phyloP scores from a whole-genome alignment of 2,113 vertebrate species.

The Leucopsar rothschildi region DNA sequence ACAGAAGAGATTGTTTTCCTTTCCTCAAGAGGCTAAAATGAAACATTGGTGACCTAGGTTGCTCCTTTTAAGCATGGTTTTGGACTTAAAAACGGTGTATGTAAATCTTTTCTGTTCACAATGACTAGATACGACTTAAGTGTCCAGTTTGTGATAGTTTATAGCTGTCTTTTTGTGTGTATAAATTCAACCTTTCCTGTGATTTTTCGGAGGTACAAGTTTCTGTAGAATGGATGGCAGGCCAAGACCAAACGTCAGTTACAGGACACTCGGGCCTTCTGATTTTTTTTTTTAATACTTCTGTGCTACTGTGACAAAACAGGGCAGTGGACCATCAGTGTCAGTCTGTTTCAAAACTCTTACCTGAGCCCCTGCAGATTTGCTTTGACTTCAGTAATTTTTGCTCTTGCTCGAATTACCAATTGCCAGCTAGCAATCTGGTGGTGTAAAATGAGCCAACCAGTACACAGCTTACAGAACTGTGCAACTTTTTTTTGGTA shows the following conservation, averaged over 20 bases:
- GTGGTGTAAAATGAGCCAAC: neutral
- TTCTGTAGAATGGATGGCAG: accelerated
- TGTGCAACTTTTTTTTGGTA: neutral
- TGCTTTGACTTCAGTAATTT: neutral
- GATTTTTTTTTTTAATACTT: neutral
- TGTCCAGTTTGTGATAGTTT: neutral
- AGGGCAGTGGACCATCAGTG: neutral
- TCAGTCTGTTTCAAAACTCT: neutral
- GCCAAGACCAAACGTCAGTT: neutral
- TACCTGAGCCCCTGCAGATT: neutral
- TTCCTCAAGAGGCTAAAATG: neutral
- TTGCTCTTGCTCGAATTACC: neutral
- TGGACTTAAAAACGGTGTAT: neutral
- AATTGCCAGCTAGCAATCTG: neutral
- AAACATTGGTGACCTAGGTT: neutral
- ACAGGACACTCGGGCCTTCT: neutral
- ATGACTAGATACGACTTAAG: neutral
- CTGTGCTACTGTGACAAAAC: neutral
- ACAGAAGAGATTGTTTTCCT: neutral
- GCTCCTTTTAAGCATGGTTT: neutral
- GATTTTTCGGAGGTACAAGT: neutral
- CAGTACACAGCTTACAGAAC: neutral
- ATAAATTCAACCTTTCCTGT: neutral
- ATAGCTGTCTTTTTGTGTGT: neutral
- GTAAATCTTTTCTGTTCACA: neutral